These are phyloP conservation scores for Junco hyemalis DNA, from an alignment of 2,113 vertebrate genomes.

Conservation along the genomic window DNA sequence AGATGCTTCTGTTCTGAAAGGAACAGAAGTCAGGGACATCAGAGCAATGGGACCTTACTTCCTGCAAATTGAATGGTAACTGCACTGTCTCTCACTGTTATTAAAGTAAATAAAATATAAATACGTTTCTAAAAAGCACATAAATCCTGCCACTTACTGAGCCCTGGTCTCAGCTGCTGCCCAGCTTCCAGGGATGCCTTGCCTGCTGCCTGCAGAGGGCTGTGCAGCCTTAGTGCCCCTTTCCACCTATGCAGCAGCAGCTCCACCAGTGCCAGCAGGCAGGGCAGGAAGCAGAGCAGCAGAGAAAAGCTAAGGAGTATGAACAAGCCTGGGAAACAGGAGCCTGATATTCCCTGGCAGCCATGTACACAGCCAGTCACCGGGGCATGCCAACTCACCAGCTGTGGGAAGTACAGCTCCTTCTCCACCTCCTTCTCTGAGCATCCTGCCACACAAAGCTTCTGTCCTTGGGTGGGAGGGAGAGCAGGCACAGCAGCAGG, in stretches of 20 bases:
- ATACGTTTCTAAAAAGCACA: neutral
- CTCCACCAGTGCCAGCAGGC: neutral
- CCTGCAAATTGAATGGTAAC: neutral
- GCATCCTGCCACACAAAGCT: rapidly evolving
- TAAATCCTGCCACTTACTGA: neutral
- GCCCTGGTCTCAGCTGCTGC: neutral
- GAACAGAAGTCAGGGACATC: neutral
- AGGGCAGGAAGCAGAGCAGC: neutral
- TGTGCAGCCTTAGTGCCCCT: rapidly evolving
- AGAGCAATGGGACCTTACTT: neutral
- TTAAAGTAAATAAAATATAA: neutral
- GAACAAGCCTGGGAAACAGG: neutral
- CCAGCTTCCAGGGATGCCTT: neutral
- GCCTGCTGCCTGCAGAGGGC: neutral
- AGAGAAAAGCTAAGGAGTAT: neutral
- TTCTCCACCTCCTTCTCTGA: rapidly evolving
- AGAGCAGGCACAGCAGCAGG: rapidly evolving
- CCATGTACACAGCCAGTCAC: neutral
- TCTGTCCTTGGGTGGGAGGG: rapidly evolving
- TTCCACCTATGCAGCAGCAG: neutral
- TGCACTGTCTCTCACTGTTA: neutral
- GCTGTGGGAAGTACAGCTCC: no score
- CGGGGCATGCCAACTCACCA: rapidly evolving
- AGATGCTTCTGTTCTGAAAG: neutral
- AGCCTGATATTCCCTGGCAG: neutral